Conservation (phyloP, 92 coral and sea anemone species). For the Umimayanthus chanpuru region DNA sequence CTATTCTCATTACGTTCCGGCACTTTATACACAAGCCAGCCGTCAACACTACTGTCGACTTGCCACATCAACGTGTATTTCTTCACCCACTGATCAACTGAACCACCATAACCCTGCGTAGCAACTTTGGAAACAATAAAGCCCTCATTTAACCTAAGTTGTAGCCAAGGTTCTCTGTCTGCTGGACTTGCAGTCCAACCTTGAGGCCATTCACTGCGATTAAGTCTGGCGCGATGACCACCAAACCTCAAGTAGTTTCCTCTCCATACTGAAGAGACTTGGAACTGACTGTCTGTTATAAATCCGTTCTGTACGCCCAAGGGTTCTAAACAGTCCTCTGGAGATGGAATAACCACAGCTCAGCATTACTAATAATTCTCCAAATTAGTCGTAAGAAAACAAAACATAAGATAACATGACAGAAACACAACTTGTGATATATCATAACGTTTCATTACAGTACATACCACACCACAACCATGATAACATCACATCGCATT, state of each 20-base stretch:
- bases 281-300: conserved; percentile 62
- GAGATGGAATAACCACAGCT: no score
- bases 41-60: conserved; percentile 39
- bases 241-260: conserved; percentile 58
- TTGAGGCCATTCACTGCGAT: conserved; percentile 70
- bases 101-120: conserved; percentile 80
- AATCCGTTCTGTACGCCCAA: conserved; percentile 64
- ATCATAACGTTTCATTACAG: no score
- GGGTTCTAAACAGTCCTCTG: conserved; percentile 70
- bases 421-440: no score
- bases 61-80: conserved; percentile 66
- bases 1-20: conserved; percentile 47
- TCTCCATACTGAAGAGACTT: conserved; percentile 76
- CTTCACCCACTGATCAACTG: conserved; percentile 69
- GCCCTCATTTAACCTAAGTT: conserved; percentile 4
- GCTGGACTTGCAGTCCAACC: conserved; percentile 73
- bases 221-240: conserved; percentile 68
- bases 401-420: no score
- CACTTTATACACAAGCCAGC: conserved; percentile 61
- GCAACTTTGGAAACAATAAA: conserved; percentile 66
- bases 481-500: no score
- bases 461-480: no score
- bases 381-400: no score
- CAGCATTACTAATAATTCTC: no score
- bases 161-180: conserved; percentile 45